Base-by-base conservation (phyloP, 2,888 invertebrate genomes). In the Eupithecia subumbrata region DNA sequence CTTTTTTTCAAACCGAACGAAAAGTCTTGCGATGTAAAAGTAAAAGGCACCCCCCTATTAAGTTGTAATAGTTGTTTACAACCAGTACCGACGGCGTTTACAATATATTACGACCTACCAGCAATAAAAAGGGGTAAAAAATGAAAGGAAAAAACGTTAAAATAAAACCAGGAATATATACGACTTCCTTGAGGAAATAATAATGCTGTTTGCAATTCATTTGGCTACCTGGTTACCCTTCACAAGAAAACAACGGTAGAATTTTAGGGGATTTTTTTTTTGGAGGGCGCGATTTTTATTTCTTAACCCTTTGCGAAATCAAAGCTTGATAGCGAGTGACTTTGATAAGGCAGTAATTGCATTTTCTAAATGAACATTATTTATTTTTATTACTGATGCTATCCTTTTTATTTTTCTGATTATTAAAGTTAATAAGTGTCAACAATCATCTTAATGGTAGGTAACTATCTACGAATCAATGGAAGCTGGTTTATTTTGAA, bases 151-250 rank as follows among this genome's bases (percentile, higher is more conserved):
- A 86, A 92, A 92, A 92, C 90, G 92, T 90, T 94, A 94, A 95
- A 94, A 94, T 93, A 94, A 94, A 94, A 89, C 90, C 93, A 90
- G 89, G 92, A 92, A 95, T 95, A 95, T 95, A 93, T 95, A 95
- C 92, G 95, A 94, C 95, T 95, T 95, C 95, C 95, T 92, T 85
- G 85, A 94, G 94, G 95, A 94, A 95, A 95, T 95, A 95, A 95
- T 95, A 95, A 95, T 94, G 92, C 94, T 95, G 95, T 95, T 95
- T 95, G 94, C 95, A 95, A 95, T 95, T 95, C 95, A 95, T 95
- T 95, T 95, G 87, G 89, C 92, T 94, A 95, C 95, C 94, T 94
- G 94, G 91, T 90, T 90, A 92, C 93, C 92, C 92, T 90, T 90
- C 88, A 87, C 88, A 81, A 83, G 85, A 91, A 93, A 94, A 94